Percentiles rank a stretch among this genome's conserved stretches.
Evolutionary conservation across 64 coral and sea anemone species (phyloP).

Genomic region (Porites lutea): DNA sequence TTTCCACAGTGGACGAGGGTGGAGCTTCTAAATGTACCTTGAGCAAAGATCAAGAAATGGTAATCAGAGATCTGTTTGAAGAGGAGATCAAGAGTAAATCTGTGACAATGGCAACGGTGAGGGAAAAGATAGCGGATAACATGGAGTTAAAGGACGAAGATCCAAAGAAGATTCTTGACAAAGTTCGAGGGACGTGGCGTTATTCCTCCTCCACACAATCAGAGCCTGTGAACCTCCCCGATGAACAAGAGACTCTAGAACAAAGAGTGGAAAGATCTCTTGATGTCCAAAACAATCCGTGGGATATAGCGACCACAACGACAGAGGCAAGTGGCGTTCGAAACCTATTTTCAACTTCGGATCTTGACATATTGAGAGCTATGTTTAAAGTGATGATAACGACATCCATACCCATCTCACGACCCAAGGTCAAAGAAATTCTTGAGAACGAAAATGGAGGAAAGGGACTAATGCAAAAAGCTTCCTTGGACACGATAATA

Average conservation of each 20-base stretch:
- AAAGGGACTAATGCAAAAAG: background rate
- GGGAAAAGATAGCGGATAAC: background rate
- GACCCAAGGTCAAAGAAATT: slow-evolving; percentile 10
- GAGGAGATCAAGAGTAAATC: background rate
- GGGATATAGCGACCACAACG: background rate
- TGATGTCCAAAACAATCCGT: too few species aligned
- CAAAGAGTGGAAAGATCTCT: slow-evolving; percentile 10
- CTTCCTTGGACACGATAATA: slow-evolving; percentile 15
- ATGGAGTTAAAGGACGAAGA: background rate
- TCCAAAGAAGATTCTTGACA: background rate
- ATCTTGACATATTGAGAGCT: background rate
- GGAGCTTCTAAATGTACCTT: background rate
- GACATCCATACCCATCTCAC: background rate
- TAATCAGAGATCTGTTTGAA: background rate
- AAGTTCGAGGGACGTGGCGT: background rate
- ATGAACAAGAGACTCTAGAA: slow-evolving; percentile 3
- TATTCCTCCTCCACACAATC: background rate
- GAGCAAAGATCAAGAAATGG: background rate
- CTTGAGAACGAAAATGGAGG: slow-evolving; percentile 25
- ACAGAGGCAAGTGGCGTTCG: background rate
- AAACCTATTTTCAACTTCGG: background rate
- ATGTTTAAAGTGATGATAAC: background rate
- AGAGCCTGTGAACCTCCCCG: background rate
- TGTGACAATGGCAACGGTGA: background rate
- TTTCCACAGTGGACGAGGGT: too few species aligned